Conservation (phyloP, 2,113 vertebrate species). For the Microcebus murinus region DNA sequence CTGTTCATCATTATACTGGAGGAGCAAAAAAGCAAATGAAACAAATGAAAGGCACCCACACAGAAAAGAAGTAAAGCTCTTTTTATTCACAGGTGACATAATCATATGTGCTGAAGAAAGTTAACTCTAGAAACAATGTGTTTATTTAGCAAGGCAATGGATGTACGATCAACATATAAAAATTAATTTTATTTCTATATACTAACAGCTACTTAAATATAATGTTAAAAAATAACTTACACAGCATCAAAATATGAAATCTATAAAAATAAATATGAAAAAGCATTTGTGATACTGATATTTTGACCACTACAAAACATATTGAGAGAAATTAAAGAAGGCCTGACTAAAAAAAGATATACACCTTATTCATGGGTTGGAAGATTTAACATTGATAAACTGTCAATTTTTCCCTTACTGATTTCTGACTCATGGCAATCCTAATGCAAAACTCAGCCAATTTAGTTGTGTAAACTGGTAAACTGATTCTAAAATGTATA, state of each 20-base stretch:
- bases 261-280: neutral
- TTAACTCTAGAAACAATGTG: neutral
- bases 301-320: neutral
- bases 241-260: neutral
- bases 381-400: neutral
- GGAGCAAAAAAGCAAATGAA: neutral
- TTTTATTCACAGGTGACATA: neutral
- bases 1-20: neutral
- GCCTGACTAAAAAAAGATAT: neutral
- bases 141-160: neutral
- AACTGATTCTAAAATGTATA: neutral
- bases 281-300: neutral
- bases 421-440: neutral
- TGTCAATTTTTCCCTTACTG: neutral
- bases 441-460: neutral
- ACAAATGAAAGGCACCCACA: neutral
- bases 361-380: neutral
- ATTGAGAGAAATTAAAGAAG: neutral
- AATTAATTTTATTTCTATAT: neutral
- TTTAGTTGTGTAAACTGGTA: neutral
- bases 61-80: neutral
- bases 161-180: neutral
- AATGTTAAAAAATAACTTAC: neutral
- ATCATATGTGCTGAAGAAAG: neutral
- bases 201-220: neutral